These are phyloP conservation scores for Cyprinodon diabolis DNA, from an alignment of 2,797 vertebrate species.

Conservation along the genomic window DNA sequence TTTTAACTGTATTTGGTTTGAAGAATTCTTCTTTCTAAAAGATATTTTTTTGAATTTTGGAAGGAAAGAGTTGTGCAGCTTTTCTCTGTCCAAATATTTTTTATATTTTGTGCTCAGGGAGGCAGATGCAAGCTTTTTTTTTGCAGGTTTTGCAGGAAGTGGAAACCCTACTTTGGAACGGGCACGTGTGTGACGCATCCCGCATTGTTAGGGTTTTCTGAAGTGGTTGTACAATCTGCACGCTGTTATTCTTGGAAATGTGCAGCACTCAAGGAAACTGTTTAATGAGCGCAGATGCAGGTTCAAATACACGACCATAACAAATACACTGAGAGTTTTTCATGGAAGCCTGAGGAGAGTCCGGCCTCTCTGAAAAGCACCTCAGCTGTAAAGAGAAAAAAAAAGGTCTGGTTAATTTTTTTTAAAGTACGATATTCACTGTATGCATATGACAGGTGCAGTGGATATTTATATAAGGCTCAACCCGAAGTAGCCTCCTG, in stretches of 20 bases:
- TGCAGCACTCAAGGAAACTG: conserved; percentile 47
- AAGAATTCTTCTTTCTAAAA: not conserved
- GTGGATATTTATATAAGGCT: conserved; percentile 63
- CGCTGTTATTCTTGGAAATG: conserved; percentile 66
- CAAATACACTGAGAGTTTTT: conserved; percentile 42
- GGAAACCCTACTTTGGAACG: conserved; percentile 40
- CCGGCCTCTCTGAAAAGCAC: conserved; percentile 33
- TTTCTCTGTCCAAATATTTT: not conserved
- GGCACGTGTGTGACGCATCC: conserved; percentile 48
- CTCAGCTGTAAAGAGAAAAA: conserved; percentile 18
- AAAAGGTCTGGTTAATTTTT: conserved; percentile 55
- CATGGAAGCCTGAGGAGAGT: conserved; percentile 45
- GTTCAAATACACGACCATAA: conserved; percentile 55
- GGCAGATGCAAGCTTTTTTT: conserved; percentile 30
- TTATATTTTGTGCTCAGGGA: conserved; percentile 2
- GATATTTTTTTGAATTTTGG: no score
- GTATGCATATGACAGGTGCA: conserved; percentile 72
- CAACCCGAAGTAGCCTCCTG: conserved; percentile 47
- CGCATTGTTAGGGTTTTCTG: conserved; percentile 51
- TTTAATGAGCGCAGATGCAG: conserved; percentile 63
- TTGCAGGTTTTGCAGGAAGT: conserved; percentile 29
- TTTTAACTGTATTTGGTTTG: conserved; percentile 6
- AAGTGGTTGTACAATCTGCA: conserved; percentile 46
- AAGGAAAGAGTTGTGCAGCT: not conserved
- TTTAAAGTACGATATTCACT: conserved; percentile 35